Base-by-base conservation (phyloP, 2,113 vertebrate genomes). In the Channa argus region DNA sequence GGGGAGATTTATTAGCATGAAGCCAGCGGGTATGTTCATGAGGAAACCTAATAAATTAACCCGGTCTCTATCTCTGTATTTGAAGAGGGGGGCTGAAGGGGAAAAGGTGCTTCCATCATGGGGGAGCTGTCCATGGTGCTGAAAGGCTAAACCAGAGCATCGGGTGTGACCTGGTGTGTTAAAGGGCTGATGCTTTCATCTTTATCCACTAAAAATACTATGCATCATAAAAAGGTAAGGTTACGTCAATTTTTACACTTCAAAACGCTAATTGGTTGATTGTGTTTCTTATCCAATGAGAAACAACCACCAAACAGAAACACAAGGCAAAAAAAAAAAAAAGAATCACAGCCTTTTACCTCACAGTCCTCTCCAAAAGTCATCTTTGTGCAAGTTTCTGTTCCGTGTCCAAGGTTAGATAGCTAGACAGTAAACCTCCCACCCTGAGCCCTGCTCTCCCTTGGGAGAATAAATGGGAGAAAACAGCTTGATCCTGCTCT, bases 121-220 rank as follows among this genome's bases (percentile, higher is more conserved):
- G 11, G 53, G 13, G 83, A 88, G 74, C 90, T 93, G 83, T 92
- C 90, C 86, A 0, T 76, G 90, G 90, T 93, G 79, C 91, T 92
- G 89, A 91, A 89, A 47, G 1, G 37, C 9, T 24, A 24, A 24
- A 24, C 24, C 1, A 24, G 24, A 1, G 24, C 1, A 1, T 24
- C 24, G 24, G 24, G 24, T 24, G 1, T 24, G 24, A 24, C 24
- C 24, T 24, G 24, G 24, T 24, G 24, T 24, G 24, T 24, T 24
- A 24, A 24, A 24, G 24, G 24, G 24, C 24, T 24, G 24, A 24
- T 24, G 24, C 24, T 24, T 24, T 24, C 24, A 24, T 24, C 24
- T 24, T 24, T 24, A 24, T 24, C 24, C 24, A 24, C 24, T 24
- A 24, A 24, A 24, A 24, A 24, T 24, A 24, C 24, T 24, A 24